A percentile compares a stretch with the other conserved stretches of the same genome.
Conservation (phyloP, 2,888 invertebrate genomes). For the Torymus tubicola region DNA sequence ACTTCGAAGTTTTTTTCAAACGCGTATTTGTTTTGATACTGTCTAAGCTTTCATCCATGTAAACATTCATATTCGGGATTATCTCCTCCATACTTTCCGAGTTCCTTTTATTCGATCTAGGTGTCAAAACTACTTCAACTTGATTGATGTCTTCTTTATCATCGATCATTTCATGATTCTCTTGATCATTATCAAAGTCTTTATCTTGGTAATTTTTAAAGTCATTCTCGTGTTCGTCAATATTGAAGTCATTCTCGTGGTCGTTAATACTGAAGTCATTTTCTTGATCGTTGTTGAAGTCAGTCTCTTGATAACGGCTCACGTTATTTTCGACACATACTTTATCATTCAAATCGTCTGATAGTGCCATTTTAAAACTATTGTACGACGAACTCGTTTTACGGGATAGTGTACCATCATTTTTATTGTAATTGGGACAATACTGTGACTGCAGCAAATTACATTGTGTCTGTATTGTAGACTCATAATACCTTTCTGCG, state of each 20-base stretch:
- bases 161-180: too few relatives aligned
- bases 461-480: conserved; percentile 6
- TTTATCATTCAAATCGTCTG: conserved; percentile 5
- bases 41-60: neutral
- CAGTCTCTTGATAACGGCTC: neutral
- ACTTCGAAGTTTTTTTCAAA: neutral
- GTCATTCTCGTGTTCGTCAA: too few relatives aligned
- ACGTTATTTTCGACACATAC: conserved; percentile 29
- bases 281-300: neutral
- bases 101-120: neutral
- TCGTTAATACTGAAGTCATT: neutral
- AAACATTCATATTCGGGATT: conserved; percentile 22
- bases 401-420: neutral
- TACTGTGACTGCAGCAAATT: conserved; percentile 1
- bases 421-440: neutral
- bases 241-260: neutral
- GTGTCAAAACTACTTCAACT: conserved; percentile 30
- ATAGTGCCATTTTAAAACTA: conserved; percentile 7
- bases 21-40: conserved; percentile 41
- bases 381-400: conserved; percentile 12
- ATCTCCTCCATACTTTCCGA: neutral
- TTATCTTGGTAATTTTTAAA: neutral
- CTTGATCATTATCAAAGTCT: neutral
- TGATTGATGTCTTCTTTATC: neutral
- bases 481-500: conserved; percentile 26